These are phyloP conservation scores for Phaedon cochleariae DNA, from an alignment of 2,888 invertebrate species.

Conservation along the genomic window DNA sequence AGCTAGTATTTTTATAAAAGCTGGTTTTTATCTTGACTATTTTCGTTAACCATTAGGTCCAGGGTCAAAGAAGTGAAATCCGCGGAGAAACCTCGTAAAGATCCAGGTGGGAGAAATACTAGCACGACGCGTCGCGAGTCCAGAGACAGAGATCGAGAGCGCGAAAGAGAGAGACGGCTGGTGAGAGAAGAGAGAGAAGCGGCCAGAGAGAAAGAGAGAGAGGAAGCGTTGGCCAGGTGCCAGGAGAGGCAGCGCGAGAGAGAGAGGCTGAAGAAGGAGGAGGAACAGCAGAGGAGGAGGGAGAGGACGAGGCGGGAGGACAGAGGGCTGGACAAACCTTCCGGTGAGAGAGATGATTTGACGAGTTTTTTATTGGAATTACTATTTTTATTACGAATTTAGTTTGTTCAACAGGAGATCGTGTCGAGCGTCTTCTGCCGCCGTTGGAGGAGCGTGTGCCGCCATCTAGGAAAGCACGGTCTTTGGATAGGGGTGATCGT, in stretches of 20 bases:
- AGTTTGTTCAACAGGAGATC: constrained; percentile 54
- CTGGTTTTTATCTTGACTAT: too few species aligned
- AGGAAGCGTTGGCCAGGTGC: constrained; percentile 73
- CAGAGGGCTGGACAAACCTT: constrained; percentile 70
- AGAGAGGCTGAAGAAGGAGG: constrained; percentile 66
- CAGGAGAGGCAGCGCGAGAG: constrained; percentile 68
- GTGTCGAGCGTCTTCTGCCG: constrained; percentile 70
- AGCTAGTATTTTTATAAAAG: too few species aligned
- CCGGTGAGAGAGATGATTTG: constrained; percentile 46
- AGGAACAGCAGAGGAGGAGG: constrained; percentile 64
- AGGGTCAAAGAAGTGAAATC: constrained; percentile 52
- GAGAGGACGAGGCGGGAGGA: constrained; percentile 65
- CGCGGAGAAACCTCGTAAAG: constrained; percentile 8
- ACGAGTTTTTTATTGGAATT: too few species aligned
- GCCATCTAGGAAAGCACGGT: constrained; percentile 53
- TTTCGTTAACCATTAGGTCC: constrained; percentile 52
- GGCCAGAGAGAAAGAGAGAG: constrained; percentile 69
- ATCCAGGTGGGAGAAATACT: background rate
- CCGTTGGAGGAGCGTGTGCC: constrained; percentile 71
- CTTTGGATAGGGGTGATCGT: constrained; percentile 62
- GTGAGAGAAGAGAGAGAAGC: constrained; percentile 67
- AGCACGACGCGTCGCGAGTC: constrained; percentile 22
- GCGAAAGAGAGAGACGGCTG: constrained; percentile 63
- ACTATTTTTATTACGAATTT: too few species aligned
- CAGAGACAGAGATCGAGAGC: constrained; percentile 69